Conservation (phyloP, 2,888 invertebrate species). For the Yponomeuta evonymella region DNA sequence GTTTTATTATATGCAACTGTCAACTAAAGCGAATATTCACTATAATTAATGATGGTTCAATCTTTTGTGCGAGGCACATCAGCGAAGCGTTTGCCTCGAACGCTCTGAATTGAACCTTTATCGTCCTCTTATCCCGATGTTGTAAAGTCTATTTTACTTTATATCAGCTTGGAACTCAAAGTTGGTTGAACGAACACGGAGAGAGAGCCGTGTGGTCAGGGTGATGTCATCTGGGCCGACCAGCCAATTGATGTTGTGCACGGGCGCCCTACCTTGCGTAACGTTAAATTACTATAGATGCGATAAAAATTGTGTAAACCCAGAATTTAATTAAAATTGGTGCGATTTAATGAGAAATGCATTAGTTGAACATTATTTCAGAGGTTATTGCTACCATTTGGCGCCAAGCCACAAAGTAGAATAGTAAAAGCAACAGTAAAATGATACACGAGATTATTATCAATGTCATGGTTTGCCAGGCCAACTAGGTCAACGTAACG, state of each 20-base stretch:
- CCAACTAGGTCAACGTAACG: constrained; percentile 9
- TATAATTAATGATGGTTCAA: not conserved
- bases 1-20: not conserved
- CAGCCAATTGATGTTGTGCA: constrained; percentile 39
- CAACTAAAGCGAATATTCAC: not conserved
- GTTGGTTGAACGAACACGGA: constrained; percentile 5
- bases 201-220: constrained; percentile 18
- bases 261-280: constrained; percentile 12
- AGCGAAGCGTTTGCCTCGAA: not conserved
- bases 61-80: not conserved
- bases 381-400: not conserved
- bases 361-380: not conserved
- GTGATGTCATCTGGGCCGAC: constrained; percentile 56
- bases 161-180: not conserved
- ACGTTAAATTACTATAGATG: not conserved
- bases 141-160: not conserved
- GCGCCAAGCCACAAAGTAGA: not conserved
- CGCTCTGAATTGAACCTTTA: not conserved
- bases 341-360: constrained; percentile 22
- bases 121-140: not conserved
- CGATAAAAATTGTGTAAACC: constrained; percentile 5
- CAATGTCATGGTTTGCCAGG: constrained; percentile 31
- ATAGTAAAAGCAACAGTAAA: constrained; percentile 17
- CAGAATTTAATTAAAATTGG: not conserved
- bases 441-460: constrained; percentile 34